phyloP scores from a whole-genome alignment of 1,140 invertebrate genomes.

The Acromyrmex echinatior region DNA sequence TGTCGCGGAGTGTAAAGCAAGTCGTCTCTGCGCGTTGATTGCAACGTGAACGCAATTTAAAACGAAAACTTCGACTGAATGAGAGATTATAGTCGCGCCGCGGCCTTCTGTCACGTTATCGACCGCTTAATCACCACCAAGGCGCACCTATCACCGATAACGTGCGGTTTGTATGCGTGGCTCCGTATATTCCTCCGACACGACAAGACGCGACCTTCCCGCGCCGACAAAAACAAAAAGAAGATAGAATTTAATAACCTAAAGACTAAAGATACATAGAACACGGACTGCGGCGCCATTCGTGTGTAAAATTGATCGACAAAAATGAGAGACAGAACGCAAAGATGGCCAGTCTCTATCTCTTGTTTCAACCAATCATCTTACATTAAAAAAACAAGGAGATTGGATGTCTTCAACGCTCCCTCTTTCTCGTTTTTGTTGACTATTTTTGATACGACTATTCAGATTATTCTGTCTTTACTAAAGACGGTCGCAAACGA shows the following conservation, averaged over 20 bases:
- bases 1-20: constrained; percentile 27
- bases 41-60: constrained; percentile 62
- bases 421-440: no score
- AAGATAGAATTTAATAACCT: constrained; percentile 6
- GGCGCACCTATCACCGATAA: constrained; percentile 69
- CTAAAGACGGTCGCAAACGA: background rate
- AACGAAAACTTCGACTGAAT: constrained; percentile 64
- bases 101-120: constrained; percentile 73
- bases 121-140: constrained; percentile 58
- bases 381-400: no score
- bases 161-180: background rate
- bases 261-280: background rate
- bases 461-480: no score
- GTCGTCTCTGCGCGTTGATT: constrained; percentile 54
- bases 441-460: no score
- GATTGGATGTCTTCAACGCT: no score
- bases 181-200: constrained; percentile 25
- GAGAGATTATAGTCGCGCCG: constrained; percentile 64
- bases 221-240: constrained; percentile 12
- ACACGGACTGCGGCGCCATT: no score
- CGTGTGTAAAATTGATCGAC: no score
- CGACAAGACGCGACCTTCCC: constrained; percentile 31
- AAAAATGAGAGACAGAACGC: no score
- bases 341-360: no score
- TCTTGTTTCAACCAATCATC: no score